Percentiles rank a stretch among this genome's conserved stretches.
These are phyloP conservation scores for Neodontobutis hainanensis DNA, from an alignment of 2,113 vertebrate genomes.

Conservation along the genomic window DNA sequence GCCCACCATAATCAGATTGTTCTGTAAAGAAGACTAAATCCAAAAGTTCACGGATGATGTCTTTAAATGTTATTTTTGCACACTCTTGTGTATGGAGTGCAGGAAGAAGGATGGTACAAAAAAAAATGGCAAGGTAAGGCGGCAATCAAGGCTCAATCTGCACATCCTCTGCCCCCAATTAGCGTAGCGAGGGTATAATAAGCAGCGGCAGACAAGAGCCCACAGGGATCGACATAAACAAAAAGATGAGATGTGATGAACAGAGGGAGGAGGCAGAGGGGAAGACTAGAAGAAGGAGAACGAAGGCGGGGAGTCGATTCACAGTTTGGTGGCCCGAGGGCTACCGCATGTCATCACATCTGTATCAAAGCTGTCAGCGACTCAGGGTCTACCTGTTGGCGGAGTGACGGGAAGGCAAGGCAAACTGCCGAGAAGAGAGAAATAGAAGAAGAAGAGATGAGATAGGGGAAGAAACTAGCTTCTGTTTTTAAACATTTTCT, in stretches of 20 bases:
- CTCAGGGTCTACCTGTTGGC: slow-evolving; percentile 43
- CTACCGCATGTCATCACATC: slow-evolving; percentile 41
- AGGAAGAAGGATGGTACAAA: slow-evolving; percentile 25
- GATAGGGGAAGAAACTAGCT: slow-evolving; percentile 3
- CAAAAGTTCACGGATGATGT: slow-evolving; percentile 7
- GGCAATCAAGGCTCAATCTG: slow-evolving; percentile 60
- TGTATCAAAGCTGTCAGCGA: slow-evolving; percentile 53
- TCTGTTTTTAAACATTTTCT: too few relatives aligned
- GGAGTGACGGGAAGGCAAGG: background rate
- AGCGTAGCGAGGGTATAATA: slow-evolving; percentile 42
- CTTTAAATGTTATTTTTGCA: background rate
- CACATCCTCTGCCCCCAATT: slow-evolving; percentile 57
- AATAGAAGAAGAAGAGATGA: background rate
- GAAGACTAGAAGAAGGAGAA: background rate
- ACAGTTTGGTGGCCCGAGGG: slow-evolving; percentile 29
- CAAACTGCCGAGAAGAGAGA: slow-evolving; percentile 10
- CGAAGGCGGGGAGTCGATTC: slow-evolving; percentile 29
- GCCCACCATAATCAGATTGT: slow-evolving; percentile 41
- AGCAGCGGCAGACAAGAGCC: slow-evolving; percentile 39
- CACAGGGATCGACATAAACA: slow-evolving; percentile 24
- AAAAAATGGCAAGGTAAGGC: slow-evolving; percentile 32
- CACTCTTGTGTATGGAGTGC: slow-evolving; percentile 22
- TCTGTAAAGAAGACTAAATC: slow-evolving; percentile 47
- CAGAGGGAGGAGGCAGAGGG: slow-evolving; percentile 20
- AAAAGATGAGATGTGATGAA: slow-evolving; percentile 8